Evolutionary conservation across 1,140 invertebrate genomes (phyloP).

Genomic region (Dendroctonus valens): DNA sequence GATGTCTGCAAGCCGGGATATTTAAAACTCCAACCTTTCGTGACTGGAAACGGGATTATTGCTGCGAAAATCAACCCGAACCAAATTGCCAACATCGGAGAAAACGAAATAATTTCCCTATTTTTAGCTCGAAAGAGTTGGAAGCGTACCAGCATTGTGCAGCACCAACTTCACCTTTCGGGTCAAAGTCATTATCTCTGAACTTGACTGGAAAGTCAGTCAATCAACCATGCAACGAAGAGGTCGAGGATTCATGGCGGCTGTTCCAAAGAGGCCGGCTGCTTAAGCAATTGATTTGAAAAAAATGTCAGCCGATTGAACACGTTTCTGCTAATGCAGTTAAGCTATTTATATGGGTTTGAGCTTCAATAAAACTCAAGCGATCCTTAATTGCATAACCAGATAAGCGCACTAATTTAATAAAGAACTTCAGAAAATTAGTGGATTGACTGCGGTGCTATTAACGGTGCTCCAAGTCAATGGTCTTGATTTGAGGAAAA

Average conservation of each 20-base stretch:
- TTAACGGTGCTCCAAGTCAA: too few relatives aligned
- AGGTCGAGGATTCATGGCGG: too few relatives aligned
- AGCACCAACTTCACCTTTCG: neutral
- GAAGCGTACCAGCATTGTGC: neutral
- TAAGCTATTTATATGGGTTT: too few relatives aligned
- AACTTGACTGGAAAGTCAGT: conserved; percentile 2
- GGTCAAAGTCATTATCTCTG: conserved; percentile 16
- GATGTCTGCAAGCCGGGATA: neutral
- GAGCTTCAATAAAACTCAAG: too few relatives aligned
- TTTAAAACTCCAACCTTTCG: conserved; percentile 2
- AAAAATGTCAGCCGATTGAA: too few relatives aligned
- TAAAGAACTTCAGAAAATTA: conserved; percentile 2
- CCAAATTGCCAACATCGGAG: neutral
- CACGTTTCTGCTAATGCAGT: too few relatives aligned
- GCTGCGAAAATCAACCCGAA: neutral
- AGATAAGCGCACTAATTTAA: conserved; percentile 3
- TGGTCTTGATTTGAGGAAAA: too few relatives aligned
- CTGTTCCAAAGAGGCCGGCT: too few relatives aligned
- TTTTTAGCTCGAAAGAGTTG: conserved; percentile 5
- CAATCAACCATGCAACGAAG: neutral
- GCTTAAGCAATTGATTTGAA: too few relatives aligned
- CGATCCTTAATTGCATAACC: neutral
- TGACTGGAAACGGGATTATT: neutral
- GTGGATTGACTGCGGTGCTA: neutral
- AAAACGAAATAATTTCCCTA: conserved; percentile 2